Evolutionary conservation across 1,140 invertebrate genomes (phyloP), one percentile per base, ranked within the genome.

Genomic region (Maniola jurtina): DNA sequence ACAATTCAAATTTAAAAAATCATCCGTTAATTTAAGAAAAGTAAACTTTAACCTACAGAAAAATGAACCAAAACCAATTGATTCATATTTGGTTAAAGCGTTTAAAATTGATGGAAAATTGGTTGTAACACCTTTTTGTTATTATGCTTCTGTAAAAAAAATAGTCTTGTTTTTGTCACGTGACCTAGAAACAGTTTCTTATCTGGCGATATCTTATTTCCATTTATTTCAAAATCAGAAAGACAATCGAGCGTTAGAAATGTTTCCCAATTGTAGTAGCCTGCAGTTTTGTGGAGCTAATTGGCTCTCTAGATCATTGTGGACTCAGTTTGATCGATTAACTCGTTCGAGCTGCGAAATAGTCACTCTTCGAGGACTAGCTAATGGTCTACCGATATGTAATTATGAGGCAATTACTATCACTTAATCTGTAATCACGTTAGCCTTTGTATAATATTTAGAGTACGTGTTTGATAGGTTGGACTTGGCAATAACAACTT

Each of bases 311-410:
- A 33, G 54, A 64, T 64, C 62, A 64, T 64, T 64, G 62, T 58
- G 33, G 15, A 57, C 61, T 56, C 62, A 64, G 47, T 64, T 56
- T 64, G 62, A 64, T 64, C 36, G 62, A 64, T 64, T 57, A 64
- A 57, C 52, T 47, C 25, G 62, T 64, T 57, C 11, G 14, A 64
- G 15, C 42, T 57, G 38, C 33, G 55, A 64, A 64, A 64, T 40
- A 57, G 33, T 34, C 15, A 16, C 25, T 55, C 33, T 55, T 40
- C 15, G 55, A 57, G 36, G 55, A 40, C 55, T 40, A 5, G 34
- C 54, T 16, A 57, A 13, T 55, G 5, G 55, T 34, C 15, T 57
- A 40, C 15, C 16, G 14, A 63, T 63, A 45, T 56, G 36, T 45
- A 35, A 63, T 54, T 50, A 55, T 63, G 60, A 33, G 14, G 60